phyloP scores from a whole-genome alignment of 2,888 invertebrate species.

The Nomada lathburiana region DNA sequence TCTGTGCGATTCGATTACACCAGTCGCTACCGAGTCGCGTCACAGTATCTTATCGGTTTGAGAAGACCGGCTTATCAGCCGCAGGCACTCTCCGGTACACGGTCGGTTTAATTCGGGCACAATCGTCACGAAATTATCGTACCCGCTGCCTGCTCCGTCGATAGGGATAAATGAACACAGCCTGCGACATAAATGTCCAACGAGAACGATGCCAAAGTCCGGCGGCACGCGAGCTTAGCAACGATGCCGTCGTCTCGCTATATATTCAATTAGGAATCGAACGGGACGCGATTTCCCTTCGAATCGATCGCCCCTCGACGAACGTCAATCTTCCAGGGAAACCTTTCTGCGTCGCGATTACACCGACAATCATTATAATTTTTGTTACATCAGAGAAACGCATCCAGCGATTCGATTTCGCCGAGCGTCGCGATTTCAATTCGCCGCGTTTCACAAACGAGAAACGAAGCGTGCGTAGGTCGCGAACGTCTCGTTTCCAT shows the following conservation, averaged over 20 bases:
- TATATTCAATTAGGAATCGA: slow-evolving; percentile 30
- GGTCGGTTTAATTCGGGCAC: neutral
- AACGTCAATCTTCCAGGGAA: slow-evolving; percentile 27
- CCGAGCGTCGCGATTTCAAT: neutral
- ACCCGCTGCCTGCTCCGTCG: neutral
- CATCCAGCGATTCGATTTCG: slow-evolving; percentile 10
- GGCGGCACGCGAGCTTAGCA: neutral
- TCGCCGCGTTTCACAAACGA: slow-evolving; percentile 18
- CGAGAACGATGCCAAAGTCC: neutral
- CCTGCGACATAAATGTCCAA: neutral
- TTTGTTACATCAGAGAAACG: slow-evolving; percentile 35
- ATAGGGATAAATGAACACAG: neutral
- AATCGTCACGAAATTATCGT: too few species aligned
- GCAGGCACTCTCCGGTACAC: neutral
- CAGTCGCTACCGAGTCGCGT: neutral
- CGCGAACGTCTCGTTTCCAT: slow-evolving; percentile 3
- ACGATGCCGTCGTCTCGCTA: neutral
- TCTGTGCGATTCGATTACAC: neutral
- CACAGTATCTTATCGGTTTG: slow-evolving; percentile 1
- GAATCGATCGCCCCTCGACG: neutral
- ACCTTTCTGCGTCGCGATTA: slow-evolving; percentile 43
- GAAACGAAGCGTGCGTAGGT: slow-evolving; percentile 22
- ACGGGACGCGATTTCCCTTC: slow-evolving; percentile 19
- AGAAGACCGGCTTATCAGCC: neutral
- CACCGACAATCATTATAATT: slow-evolving; percentile 56